Conservation (phyloP, 2,888 invertebrate species). For the Ophion slaviceki region DNA sequence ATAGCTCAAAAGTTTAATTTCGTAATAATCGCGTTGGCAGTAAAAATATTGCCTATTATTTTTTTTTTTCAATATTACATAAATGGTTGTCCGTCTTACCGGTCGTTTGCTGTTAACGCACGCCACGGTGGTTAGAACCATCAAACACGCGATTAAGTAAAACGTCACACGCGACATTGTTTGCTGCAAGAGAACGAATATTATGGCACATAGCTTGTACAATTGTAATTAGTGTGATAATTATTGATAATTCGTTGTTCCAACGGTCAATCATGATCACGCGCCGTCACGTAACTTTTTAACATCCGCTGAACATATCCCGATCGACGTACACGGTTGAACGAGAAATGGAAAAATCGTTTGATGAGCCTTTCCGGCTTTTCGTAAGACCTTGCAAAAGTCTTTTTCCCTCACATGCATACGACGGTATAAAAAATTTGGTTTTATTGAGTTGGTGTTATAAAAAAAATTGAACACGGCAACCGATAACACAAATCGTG, state of each 20-base stretch:
- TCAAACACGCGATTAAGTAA: neutral
- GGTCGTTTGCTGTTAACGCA: neutral
- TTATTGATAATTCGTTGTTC: neutral
- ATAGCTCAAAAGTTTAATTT: neutral
- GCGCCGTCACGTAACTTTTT: neutral
- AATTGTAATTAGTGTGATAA: neutral
- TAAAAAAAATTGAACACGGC: no score
- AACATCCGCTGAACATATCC: no score
- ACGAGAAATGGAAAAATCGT: no score
- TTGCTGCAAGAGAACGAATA: no score
- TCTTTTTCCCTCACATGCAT: no score
- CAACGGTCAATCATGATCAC: neutral
- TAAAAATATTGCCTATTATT: neutral
- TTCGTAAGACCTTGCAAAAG: no score
- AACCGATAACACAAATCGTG: no score
- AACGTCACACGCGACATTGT: neutral
- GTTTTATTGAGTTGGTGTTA: no score
- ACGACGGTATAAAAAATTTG: no score
- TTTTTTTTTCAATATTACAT: neutral
- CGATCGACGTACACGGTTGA: no score
- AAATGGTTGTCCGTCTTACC: neutral
- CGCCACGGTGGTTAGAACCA: neutral
- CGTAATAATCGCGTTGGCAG: neutral
- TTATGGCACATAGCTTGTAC: no score
- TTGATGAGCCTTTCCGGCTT: no score